Conservation (phyloP, 2,888 invertebrate species). For the Abrostola tripartita region DNA sequence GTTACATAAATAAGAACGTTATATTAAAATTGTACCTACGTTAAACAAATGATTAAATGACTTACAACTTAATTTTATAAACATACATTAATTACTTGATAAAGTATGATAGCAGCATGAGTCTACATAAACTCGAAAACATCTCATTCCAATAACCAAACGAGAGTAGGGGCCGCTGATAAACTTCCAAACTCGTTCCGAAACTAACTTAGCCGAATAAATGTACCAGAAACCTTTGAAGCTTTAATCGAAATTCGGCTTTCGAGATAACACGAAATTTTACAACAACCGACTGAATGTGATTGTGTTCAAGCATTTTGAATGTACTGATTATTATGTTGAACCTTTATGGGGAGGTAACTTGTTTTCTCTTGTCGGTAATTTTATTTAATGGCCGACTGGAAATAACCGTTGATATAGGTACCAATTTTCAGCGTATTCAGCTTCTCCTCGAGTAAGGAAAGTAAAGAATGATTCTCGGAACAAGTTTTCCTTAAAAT, state of each 20-base stretch:
- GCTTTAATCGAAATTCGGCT: constrained; percentile 76
- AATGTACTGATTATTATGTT: constrained; percentile 48
- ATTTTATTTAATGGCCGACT: not conserved
- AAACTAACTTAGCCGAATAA: constrained; percentile 78
- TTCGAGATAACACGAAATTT: constrained; percentile 72
- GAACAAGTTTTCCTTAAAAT: not conserved
- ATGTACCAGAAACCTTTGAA: constrained; percentile 82
- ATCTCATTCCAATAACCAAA: constrained; percentile 3
- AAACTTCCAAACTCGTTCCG: constrained; percentile 72
- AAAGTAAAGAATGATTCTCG: no score
- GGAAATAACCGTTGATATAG: no score
- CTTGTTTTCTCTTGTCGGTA: constrained; percentile 17
- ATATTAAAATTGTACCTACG: no score
- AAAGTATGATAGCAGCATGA: not conserved
- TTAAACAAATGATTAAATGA: no score
- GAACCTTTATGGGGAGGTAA: constrained; percentile 30
- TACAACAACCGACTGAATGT: constrained; percentile 65
- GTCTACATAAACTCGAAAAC: not conserved
- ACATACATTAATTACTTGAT: not conserved
- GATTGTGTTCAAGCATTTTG: constrained; percentile 58
- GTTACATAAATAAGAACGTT: no score
- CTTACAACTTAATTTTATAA: not conserved
- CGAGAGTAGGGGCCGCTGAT: constrained; percentile 62
- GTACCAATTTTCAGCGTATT: no score
- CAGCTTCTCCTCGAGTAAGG: no score